A percentile compares a stretch with the other conserved stretches of the same genome.
Evolutionary conservation across 2,113 vertebrate genomes (phyloP).

Genomic region (Muscicapa adusta): DNA sequence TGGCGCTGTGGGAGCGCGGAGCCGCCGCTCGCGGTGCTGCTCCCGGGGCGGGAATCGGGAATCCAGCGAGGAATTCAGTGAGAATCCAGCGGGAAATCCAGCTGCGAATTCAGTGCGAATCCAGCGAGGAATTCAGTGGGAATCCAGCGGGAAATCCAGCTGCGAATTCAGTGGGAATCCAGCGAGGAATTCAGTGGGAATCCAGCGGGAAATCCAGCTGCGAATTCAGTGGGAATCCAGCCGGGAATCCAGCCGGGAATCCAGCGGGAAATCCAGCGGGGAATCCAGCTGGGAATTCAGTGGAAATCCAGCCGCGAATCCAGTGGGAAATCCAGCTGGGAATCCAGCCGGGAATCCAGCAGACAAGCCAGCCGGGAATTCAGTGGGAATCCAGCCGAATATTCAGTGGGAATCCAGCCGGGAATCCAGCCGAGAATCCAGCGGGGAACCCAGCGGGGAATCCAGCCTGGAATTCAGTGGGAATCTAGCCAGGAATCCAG

Average conservation of each 20-base stretch:
- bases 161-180: not conserved
- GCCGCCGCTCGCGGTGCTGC: not conserved
- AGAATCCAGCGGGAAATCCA: not conserved
- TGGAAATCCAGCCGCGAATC: no score
- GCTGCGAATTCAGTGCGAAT: not conserved
- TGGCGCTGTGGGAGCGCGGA: slow-evolving; percentile 74
- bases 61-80: not conserved
- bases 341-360: not conserved
- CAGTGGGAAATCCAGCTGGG: not conserved
- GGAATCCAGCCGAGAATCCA: not conserved
- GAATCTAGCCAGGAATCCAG: not conserved
- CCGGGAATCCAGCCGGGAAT: not conserved
- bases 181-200: not conserved
- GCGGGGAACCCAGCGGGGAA: not conserved
- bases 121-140: not conserved
- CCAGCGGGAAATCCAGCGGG: no score
- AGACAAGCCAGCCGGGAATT: not conserved
- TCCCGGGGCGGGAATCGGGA: not conserved
- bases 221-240: no score
- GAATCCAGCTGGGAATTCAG: not conserved
- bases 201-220: no score
- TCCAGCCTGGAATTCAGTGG: not conserved
- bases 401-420: no score
- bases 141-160: not conserved
- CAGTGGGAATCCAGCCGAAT: no score